Evolutionary conservation across 2,888 invertebrate species (phyloP), one percentile per base, ranked within the genome.

Genomic region (Alcis repandata): DNA sequence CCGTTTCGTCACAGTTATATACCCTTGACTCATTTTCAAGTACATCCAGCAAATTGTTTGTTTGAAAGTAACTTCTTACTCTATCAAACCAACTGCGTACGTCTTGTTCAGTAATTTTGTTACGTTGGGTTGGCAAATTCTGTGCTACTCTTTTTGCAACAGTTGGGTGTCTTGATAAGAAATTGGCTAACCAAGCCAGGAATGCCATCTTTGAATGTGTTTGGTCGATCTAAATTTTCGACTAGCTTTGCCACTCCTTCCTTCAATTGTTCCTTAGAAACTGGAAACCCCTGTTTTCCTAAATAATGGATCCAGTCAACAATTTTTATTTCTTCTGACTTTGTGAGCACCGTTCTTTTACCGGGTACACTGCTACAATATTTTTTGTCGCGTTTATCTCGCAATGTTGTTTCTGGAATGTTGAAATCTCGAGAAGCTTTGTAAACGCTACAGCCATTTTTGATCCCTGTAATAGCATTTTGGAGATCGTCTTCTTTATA

Each of bases 1-100:
- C 70, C 15, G 63, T 67, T 48, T 72, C 68, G 59, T 74, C 71
- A 45, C 66, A 63, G 53, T 71, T 71, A 36, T 68, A 73, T 10
- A 73, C 58, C 11, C 67, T 40, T 43, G 36, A 38, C 15, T 64
- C 62, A 41, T 40, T 40, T 40, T 40, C 40, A 40, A 40, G 40
- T 40, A 40, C 40, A 40, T 40, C 40, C 3, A 40, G 13, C n/a
- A 40, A 40, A 40, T 40, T 40, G 40, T 40, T 40, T 40, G 40
- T 40, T 40, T 40, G 40, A 40, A 40, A 40, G 40, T 40, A 40
- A 40, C 9, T 15, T 22, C 10, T 19, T 58, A 27, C 13, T n/a
- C 13, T 17, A 40, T 40, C 40, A 40, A 40, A 40, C 40, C 40
- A 40, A 40, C 40, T 40, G 40, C 40, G 40, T 40, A 40, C 40